A percentile compares a stretch with the other conserved stretches of the same genome.
phyloP scores from a whole-genome alignment of 2,888 invertebrate genomes.

The Pardosa pseudoannulata region DNA sequence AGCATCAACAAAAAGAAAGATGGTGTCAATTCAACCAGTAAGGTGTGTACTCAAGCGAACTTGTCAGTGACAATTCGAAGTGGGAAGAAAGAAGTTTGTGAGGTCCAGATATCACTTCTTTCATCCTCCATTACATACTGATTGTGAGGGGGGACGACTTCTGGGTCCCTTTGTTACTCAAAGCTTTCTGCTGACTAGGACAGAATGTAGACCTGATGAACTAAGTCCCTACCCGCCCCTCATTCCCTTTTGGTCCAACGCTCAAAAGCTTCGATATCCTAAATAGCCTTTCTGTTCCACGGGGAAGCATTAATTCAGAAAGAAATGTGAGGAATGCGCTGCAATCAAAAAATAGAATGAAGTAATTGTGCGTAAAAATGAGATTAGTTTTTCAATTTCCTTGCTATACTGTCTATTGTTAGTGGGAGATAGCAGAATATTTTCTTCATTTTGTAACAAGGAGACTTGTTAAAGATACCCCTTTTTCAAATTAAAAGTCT shows the following conservation, averaged over 20 bases:
- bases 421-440: too few relatives aligned
- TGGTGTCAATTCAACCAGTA: constrained; percentile 57
- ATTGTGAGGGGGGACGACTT: constrained; percentile 39
- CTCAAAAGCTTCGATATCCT: constrained; percentile 7
- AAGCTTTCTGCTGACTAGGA: constrained; percentile 47
- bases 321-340: neutral
- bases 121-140: constrained; percentile 65
- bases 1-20: constrained; percentile 49
- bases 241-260: constrained; percentile 2
- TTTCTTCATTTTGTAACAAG: too few relatives aligned
- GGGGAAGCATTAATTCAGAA: neutral
- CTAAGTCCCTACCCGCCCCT: neutral
- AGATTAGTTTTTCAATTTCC: too few relatives aligned
- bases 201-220: constrained; percentile 51
- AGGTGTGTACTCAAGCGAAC: constrained; percentile 61
- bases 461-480: too few relatives aligned
- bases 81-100: constrained; percentile 29
- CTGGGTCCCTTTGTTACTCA: constrained; percentile 30
- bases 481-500: too few relatives aligned
- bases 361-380: neutral
- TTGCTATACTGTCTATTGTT: too few relatives aligned
- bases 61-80: constrained; percentile 64
- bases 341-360: neutral
- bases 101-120: constrained; percentile 52
- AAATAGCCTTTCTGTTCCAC: constrained; percentile 8